Conservation (phyloP, 2,888 invertebrate species). For the Hypomecis punctinalis region DNA sequence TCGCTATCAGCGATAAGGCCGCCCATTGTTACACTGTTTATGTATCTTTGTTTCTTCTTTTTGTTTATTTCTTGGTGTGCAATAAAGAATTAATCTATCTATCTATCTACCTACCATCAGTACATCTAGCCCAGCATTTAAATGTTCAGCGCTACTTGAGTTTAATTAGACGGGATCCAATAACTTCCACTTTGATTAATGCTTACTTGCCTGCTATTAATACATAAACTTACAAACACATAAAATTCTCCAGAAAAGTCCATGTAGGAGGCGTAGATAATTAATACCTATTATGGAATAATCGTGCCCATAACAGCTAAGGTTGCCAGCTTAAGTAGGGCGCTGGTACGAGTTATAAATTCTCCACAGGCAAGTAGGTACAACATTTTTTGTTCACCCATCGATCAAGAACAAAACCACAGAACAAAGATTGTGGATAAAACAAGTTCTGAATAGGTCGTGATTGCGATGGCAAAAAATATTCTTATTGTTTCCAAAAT, state of each 20-base stretch:
- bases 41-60: too few species aligned
- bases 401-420: constrained; percentile 32
- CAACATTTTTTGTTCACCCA: constrained; percentile 27
- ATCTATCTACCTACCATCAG: too few species aligned
- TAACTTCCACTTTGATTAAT: too few species aligned
- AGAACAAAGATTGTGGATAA: constrained; percentile 28
- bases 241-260: constrained; percentile 17
- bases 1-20: too few species aligned
- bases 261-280: constrained; percentile 23
- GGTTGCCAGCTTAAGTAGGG: constrained; percentile 24
- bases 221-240: neutral
- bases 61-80: too few species aligned
- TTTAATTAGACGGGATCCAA: too few species aligned
- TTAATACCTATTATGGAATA: constrained; percentile 30
- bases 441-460: constrained; percentile 56
- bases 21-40: too few species aligned
- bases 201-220: too few species aligned
- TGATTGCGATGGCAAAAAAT: constrained; percentile 51
- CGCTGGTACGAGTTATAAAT: constrained; percentile 30
- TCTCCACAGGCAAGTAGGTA: constrained; percentile 22
- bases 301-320: constrained; percentile 27
- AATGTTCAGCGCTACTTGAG: too few species aligned
- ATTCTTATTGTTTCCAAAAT: constrained; percentile 39
- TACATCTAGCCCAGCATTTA: too few species aligned
- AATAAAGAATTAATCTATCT: too few species aligned